Evolutionary conservation across 1,140 invertebrate genomes (phyloP).

Genomic region (Ridgeia piscesae): DNA sequence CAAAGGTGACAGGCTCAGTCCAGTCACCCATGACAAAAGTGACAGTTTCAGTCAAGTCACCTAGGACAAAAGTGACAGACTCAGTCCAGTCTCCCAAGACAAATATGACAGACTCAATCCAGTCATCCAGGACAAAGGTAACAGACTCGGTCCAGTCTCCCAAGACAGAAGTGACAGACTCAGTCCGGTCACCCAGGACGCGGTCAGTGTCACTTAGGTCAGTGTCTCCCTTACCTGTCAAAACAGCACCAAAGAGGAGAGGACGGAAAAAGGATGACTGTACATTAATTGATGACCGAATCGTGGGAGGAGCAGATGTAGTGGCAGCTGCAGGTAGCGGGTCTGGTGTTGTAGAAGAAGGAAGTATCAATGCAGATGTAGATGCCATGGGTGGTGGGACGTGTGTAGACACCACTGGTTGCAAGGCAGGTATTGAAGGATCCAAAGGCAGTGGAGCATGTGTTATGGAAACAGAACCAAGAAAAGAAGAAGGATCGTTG

Average conservation of each 20-base stretch:
- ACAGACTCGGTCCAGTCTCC: too few relatives aligned
- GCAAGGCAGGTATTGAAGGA: neutral
- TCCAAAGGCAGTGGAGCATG: neutral
- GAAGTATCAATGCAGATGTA: too few relatives aligned
- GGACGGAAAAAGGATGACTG: neutral
- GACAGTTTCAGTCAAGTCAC: neutral
- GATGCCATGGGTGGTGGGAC: too few relatives aligned
- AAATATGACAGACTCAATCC: neutral
- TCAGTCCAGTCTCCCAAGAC: neutral
- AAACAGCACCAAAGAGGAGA: neutral
- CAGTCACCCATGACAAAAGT: neutral
- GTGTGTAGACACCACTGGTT: too few relatives aligned
- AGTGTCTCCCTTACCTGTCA: neutral
- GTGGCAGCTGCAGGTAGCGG: too few relatives aligned
- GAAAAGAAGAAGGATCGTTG: neutral
- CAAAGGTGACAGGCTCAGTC: neutral
- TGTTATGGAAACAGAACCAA: neutral
- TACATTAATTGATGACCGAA: neutral
- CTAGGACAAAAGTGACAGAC: neutral
- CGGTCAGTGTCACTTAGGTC: too few relatives aligned
- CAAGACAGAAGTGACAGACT: too few relatives aligned
- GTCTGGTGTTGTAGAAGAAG: too few relatives aligned
- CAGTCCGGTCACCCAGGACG: too few relatives aligned
- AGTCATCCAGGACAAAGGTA: neutral
- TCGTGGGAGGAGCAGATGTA: too few relatives aligned